Conservation (phyloP, 2,888 invertebrate genomes). For the Sympetrum striolatum region DNA sequence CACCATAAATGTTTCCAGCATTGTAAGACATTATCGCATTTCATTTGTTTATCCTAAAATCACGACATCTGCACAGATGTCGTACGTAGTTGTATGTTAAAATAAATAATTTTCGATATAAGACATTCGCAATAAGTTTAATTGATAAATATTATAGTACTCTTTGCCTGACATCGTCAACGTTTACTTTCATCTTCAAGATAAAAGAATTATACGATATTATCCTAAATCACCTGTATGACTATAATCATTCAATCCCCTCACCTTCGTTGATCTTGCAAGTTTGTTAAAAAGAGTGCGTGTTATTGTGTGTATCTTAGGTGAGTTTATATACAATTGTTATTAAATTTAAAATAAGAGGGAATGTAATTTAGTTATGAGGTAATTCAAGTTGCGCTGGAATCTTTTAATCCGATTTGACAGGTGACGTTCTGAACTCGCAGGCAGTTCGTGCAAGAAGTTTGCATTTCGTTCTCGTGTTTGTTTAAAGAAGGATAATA, state of each 20-base stretch:
- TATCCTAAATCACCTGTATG: background rate
- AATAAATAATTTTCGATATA: background rate
- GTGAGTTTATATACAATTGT: background rate
- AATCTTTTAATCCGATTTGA: background rate
- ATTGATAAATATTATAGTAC: no score
- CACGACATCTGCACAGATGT: background rate
- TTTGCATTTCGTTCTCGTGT: background rate
- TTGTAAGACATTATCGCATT: background rate
- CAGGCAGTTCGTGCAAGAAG: background rate
- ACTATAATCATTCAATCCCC: background rate
- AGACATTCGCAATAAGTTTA: background rate
- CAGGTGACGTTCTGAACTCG: background rate
- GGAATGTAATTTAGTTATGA: background rate
- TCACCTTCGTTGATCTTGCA: background rate
- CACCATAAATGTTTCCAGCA: background rate
- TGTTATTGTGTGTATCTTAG: background rate
- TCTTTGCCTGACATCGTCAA: no score
- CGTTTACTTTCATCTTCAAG: no score
- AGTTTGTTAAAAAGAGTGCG: background rate
- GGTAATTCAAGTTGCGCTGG: background rate
- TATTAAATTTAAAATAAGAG: background rate
- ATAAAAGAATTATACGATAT: no score
- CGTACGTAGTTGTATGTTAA: background rate
- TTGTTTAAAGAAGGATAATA: background rate
- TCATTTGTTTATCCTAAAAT: background rate